Base-by-base conservation (phyloP, 2,797 vertebrate species). In the Clarias laeviceps region DNA sequence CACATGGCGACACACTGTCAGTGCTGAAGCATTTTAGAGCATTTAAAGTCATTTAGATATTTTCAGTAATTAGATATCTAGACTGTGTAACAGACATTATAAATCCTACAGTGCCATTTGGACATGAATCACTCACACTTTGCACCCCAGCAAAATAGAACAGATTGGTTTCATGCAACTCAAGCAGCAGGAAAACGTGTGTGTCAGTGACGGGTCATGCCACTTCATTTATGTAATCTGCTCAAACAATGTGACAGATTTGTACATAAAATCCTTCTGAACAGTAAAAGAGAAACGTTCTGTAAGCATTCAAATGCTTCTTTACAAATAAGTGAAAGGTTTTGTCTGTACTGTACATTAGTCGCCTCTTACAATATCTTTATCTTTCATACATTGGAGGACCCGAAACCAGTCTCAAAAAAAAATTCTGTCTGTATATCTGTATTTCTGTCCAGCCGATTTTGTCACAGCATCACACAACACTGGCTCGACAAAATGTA, bases 41-140 rank as follows among this genome's bases (percentile, higher is more conserved):
- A 64, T 56, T 66, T 69, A 82, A 66, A 82, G 37, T 65, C 78
- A 80, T 65, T 62, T 50, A 50, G 57, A 79, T 61, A 62, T 62
- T 62, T 62, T 79, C 11, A 79, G 76, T 61, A 57, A 61, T 56
- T 73, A 29, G 22, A 62, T 50, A 83, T 83, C 59, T 62, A 83
- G 17, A 32, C 70, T 56, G 29, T 56, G 61, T 82, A 56, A 57
- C 70, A 68, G 50, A 32, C 70, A 65, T 66, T 8, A 57, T 77
- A 72, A 82, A 76, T 77, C 45, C 18, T 54, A 59, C 50, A 57
- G 24, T 68, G 72, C 69, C 84, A 74, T 81, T 65, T 81, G 84
- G 80, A 69, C 50, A 64, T 76, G 69, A 82, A 72, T 82, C 84
- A 86, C 70, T 82, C 34, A 59, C 70, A 86, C 70, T 82, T 82